These are phyloP conservation scores for Anguilla pacifica DNA, from an alignment of 2,797 vertebrate genomes.

Conservation along the genomic window DNA sequence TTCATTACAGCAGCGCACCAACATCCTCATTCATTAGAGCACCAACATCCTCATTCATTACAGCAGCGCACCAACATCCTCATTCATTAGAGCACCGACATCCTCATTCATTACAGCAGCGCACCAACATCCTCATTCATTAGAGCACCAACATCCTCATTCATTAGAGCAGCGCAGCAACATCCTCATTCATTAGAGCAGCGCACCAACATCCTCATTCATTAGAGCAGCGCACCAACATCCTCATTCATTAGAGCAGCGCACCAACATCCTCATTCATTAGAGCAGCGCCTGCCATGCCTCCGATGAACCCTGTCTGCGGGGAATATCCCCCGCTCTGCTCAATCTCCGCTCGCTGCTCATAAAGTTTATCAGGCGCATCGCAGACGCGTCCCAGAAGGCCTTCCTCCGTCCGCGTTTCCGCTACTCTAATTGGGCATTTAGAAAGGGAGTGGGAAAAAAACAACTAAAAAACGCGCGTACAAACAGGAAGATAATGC, in stretches of 20 bases:
- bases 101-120: conserved; percentile 41
- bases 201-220: conserved; percentile 44
- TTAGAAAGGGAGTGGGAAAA: neutral
- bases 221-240: conserved; percentile 35
- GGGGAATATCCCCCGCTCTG: conserved; percentile 27
- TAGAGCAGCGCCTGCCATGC: conserved; percentile 46
- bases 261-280: conserved; percentile 51
- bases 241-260: conserved; percentile 41
- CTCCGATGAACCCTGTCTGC: conserved; percentile 17
- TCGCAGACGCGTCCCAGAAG: neutral
- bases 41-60: conserved; percentile 42
- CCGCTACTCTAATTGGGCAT: conserved; percentile 27
- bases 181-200: conserved; percentile 41
- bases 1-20: no score
- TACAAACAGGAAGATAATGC: neutral
- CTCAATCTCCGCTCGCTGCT: conserved; percentile 24
- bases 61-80: conserved; percentile 40
- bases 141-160: conserved; percentile 48
- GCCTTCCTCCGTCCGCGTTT: conserved; percentile 5
- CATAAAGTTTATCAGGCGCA: conserved; percentile 38
- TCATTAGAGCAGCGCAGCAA: conserved; percentile 32
- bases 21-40: no score
- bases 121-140: conserved; percentile 36
- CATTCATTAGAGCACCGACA: conserved; percentile 40
- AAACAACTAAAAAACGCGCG: neutral